These are phyloP conservation scores for Micromesistius poutassou DNA, from an alignment of 2,797 vertebrate species.

Conservation along the genomic window DNA sequence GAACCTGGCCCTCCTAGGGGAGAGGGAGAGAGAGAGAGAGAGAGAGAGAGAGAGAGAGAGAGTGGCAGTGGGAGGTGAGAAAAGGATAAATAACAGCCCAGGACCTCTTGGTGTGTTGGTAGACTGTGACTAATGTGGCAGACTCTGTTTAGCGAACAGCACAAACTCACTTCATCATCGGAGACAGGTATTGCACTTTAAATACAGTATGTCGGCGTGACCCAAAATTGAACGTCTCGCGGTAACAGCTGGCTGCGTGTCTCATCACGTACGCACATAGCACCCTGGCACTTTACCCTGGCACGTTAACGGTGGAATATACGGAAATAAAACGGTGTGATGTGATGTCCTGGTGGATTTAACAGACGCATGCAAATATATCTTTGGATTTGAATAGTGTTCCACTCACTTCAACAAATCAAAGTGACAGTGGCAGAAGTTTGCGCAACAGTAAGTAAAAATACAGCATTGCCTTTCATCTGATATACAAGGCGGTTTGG, in stretches of 20 bases:
- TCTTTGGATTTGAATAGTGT: not conserved
- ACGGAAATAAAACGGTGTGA: not conserved
- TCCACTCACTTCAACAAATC: not conserved
- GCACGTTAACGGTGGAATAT: no score
- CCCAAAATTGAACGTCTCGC: not conserved
- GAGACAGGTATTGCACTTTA: not conserved
- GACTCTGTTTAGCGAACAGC: not conserved
- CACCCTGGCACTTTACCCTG: no score
- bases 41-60: not conserved
- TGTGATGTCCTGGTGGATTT: not conserved
- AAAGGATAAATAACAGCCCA: not conserved
- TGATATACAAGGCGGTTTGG: no score
- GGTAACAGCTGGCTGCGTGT: not conserved
- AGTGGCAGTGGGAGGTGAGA: not conserved
- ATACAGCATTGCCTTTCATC: not conserved
- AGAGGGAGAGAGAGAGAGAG: not conserved
- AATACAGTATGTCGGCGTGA: not conserved
- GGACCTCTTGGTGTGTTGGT: not conserved
- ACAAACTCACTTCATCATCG: not conserved
- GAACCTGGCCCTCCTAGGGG: slow-evolving; percentile 90
- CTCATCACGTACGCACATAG: no score
- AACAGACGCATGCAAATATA: not conserved
- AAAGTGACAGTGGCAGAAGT: not conserved
- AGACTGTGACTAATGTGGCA: not conserved
- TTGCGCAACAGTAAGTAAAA: not conserved